Conservation (phyloP, 1,140 invertebrate genomes). For the Ptiloglossa arizonensis region DNA sequence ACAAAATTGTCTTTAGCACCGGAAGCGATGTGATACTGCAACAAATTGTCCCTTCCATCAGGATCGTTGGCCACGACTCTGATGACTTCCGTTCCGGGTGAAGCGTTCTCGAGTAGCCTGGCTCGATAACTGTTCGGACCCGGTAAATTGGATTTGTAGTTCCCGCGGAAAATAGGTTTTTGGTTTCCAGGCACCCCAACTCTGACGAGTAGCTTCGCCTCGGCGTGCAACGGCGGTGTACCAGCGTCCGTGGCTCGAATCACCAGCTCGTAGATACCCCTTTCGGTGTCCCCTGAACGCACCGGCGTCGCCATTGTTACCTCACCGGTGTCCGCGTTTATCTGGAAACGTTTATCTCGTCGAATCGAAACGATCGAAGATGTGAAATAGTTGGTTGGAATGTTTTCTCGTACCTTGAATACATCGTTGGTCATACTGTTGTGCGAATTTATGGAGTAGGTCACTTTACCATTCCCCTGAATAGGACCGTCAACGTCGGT, state of each 20-base stretch:
- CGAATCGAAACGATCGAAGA: not conserved
- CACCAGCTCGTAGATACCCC: slow-evolving; percentile 87
- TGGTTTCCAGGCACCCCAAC: slow-evolving; percentile 91
- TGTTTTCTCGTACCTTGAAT: slow-evolving; percentile 70
- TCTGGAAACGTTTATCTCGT: slow-evolving; percentile 71
- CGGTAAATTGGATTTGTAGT: slow-evolving; percentile 82
- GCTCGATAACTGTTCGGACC: slow-evolving; percentile 87
- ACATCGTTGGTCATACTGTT: slow-evolving; percentile 84
- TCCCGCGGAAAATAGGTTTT: slow-evolving; percentile 88
- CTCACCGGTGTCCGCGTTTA: slow-evolving; percentile 87
- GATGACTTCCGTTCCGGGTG: slow-evolving; percentile 86
- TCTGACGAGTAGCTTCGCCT: slow-evolving; percentile 85
- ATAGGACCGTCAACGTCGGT: slow-evolving; percentile 87
- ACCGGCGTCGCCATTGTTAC: slow-evolving; percentile 85
- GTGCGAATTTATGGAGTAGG: slow-evolving; percentile 86
- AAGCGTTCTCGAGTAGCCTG: slow-evolving; percentile 87
- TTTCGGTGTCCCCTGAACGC: slow-evolving; percentile 87
- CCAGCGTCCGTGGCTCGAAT: slow-evolving; percentile 89
- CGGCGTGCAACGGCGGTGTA: slow-evolving; percentile 85
- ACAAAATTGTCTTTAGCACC: slow-evolving; percentile 91
- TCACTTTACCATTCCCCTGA: slow-evolving; percentile 86
- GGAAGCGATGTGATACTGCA: slow-evolving; percentile 88
- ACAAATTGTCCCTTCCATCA: slow-evolving; percentile 87
- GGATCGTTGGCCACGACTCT: slow-evolving; percentile 88
- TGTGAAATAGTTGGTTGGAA: no score